phyloP scores from a whole-genome alignment of 2,888 invertebrate species.

The Tetranychus piercei region DNA sequence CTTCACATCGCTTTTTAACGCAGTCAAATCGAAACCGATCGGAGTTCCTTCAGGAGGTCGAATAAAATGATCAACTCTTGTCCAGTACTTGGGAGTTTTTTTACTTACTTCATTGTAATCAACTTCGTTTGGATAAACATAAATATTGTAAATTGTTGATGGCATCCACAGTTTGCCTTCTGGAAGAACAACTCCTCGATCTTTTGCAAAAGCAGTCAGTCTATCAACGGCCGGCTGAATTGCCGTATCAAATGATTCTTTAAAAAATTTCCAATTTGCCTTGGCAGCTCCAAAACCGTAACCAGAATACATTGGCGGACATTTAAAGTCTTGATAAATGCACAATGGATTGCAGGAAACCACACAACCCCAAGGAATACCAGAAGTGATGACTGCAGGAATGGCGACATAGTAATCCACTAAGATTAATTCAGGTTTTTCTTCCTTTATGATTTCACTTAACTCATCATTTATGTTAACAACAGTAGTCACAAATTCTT shows the following conservation, averaged over 20 bases:
- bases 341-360: neutral
- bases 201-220: neutral
- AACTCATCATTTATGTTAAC: neutral
- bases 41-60: neutral
- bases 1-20: neutral
- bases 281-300: neutral
- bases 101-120: neutral
- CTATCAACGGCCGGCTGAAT: neutral
- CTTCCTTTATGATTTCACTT: neutral
- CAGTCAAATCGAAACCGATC: neutral
- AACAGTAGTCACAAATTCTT: neutral
- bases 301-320: neutral
- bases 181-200: neutral
- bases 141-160: neutral
- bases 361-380: neutral
- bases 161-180: neutral
- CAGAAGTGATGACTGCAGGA: neutral
- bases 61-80: neutral
- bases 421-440: neutral
- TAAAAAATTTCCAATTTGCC: neutral
- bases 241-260: neutral
- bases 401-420: neutral
- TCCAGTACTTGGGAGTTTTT: neutral
- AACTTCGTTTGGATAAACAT: neutral
- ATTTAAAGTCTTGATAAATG: neutral